Evolutionary conservation across 2,113 vertebrate genomes (phyloP).

Genomic region (Gymnobelideus leadbeateri): DNA sequence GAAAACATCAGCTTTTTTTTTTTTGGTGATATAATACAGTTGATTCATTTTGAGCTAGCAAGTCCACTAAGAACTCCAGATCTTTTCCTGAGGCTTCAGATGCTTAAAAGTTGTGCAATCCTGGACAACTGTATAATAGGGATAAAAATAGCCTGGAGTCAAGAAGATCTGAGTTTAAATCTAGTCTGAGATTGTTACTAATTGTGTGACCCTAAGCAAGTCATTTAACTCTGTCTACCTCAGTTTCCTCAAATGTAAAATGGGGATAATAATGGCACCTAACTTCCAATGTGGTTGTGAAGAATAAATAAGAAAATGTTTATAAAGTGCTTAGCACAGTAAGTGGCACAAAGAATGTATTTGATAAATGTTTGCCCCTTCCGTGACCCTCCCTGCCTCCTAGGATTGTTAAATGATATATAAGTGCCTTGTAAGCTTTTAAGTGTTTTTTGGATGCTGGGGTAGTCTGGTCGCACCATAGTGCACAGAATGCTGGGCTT

Average conservation of each 20-base stretch:
- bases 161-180: neutral
- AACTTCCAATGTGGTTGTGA: neutral
- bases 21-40: neutral
- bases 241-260: neutral
- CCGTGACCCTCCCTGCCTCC: too few relatives aligned
- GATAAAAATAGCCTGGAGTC: neutral
- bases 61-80: neutral
- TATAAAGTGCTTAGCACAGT: neutral
- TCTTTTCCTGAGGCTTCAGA: neutral
- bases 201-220: neutral
- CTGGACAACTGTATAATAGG: neutral
- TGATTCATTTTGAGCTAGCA: neutral
- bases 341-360: neutral
- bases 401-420: neutral
- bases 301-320: neutral
- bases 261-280: neutral
- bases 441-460: neutral
- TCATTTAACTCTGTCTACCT: neutral
- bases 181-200: neutral
- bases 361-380: neutral
- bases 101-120: neutral
- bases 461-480: neutral
- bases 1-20: neutral
- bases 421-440: too few relatives aligned
- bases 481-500: neutral